These are phyloP conservation scores for Heliothis peltigera DNA, from an alignment of 2,888 invertebrate species.

Conservation along the genomic window DNA sequence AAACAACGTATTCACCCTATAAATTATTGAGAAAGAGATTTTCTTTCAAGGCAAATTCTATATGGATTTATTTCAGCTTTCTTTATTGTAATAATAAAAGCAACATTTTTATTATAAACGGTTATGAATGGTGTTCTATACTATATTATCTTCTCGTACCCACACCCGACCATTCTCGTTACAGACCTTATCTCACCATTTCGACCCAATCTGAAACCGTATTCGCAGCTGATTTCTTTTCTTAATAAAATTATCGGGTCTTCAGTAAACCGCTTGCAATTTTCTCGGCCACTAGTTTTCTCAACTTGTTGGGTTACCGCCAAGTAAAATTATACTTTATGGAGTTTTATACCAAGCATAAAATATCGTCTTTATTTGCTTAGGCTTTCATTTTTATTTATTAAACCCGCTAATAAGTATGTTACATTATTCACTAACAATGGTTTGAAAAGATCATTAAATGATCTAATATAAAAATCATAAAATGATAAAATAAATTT, in stretches of 20 bases:
- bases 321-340: not conserved
- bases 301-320: not conserved
- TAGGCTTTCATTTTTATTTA: not conserved
- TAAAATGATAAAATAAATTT: no score
- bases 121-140: not conserved
- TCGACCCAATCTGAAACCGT: conserved; percentile 6
- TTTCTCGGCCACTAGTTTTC: conserved; percentile 10
- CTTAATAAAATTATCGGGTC: conserved; percentile 31
- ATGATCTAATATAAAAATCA: no score
- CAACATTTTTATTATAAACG: not conserved
- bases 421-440: no score
- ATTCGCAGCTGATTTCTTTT: conserved; percentile 11
- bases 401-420: not conserved
- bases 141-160: conserved; percentile 20
- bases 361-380: not conserved
- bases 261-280: conserved; percentile 27
- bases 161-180: conserved; percentile 4
- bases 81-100: no score
- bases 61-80: no score
- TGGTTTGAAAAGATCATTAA: no score
- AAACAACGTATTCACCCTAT: no score
- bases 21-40: no score
- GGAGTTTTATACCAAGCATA: not conserved
- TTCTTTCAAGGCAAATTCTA: no score
- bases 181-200: conserved; percentile 28